Percentiles rank a stretch among this genome's conserved stretches.
Conservation (phyloP, 2,113 vertebrate genomes). For the Pelobates fuscus region DNA sequence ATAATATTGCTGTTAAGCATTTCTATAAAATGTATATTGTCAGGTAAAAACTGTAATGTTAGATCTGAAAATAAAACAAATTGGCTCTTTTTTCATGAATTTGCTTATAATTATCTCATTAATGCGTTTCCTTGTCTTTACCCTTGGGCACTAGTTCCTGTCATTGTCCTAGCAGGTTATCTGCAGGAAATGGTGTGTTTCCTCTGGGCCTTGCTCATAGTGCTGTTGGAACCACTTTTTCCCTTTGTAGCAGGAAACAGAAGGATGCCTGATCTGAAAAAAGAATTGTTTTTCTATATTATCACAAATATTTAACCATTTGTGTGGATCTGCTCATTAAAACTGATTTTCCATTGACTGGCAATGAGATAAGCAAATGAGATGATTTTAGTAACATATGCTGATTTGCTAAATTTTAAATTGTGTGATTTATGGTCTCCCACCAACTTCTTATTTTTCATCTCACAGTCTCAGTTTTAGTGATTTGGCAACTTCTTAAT, state of each 20-base stretch:
- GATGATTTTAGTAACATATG: no score
- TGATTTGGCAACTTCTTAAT: no score
- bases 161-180: slow-evolving; percentile 51
- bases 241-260: slow-evolving; percentile 51
- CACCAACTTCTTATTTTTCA: no score
- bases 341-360: neutral
- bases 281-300: slow-evolving; percentile 35
- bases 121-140: neutral
- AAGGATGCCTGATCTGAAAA: slow-evolving; percentile 32
- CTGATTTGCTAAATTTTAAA: no score
- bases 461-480: no score
- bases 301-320: slow-evolving; percentile 21
- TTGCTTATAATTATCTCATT: slow-evolving; percentile 4
- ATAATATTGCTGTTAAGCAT: no score
- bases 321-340: neutral
- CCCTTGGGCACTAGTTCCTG: slow-evolving; percentile 45
- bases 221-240: slow-evolving; percentile 24
- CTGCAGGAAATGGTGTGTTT: slow-evolving; percentile 50
- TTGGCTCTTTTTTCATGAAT: neutral
- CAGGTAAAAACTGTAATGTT: no score
- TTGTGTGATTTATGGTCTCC: no score
- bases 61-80: no score
- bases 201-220: slow-evolving; percentile 48
- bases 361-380: neutral
- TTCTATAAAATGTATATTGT: no score